These are phyloP conservation scores for Antigone vipio DNA, from an alignment of 2,113 vertebrate genomes.

Conservation along the genomic window DNA sequence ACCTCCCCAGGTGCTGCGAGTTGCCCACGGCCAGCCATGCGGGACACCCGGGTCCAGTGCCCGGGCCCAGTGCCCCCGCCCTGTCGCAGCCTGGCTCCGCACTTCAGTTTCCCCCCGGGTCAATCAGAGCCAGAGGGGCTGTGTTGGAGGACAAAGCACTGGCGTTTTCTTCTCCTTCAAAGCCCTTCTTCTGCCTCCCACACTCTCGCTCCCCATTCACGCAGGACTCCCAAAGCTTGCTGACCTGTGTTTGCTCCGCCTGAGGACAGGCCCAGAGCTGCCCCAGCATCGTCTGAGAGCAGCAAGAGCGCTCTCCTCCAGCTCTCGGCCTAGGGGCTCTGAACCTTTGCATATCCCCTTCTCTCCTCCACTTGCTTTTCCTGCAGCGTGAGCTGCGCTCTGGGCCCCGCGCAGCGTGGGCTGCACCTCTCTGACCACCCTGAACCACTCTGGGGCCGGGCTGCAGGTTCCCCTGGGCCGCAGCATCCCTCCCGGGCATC, in stretches of 20 bases:
- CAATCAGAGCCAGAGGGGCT: not conserved
- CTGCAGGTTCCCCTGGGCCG: not conserved
- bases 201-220: not conserved
- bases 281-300: not conserved
- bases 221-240: fast-evolving
- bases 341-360: not conserved
- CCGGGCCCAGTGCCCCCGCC: fast-evolving
- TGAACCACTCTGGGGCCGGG: fast-evolving
- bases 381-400: fast-evolving
- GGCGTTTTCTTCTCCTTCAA: not conserved
- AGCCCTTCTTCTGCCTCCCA: not conserved
- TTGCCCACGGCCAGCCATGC: fast-evolving
- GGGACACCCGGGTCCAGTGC: fast-evolving
- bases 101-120: not conserved
- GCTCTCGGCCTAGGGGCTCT: not conserved
- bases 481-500: not conserved
- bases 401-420: fast-evolving
- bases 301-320: fast-evolving
- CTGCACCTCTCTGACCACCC: not conserved
- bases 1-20: not conserved
- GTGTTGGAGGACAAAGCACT: not conserved
- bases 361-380: not conserved
- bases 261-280: not conserved
- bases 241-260: fast-evolving
- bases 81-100: not conserved